phyloP scores from a whole-genome alignment of 2,113 vertebrate species.

The Pelecanoides urinatrix region DNA sequence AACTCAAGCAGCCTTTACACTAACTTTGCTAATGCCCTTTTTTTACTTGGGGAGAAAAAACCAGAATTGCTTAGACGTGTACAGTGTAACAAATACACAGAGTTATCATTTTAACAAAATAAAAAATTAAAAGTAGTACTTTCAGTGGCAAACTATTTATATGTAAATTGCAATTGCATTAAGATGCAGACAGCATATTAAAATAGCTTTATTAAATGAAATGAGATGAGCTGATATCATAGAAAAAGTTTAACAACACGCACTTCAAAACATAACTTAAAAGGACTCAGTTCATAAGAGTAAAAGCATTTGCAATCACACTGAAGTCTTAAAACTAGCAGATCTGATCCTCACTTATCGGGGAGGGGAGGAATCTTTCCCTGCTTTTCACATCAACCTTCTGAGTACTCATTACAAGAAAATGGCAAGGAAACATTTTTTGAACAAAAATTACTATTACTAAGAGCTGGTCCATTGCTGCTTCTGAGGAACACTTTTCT shows the following conservation, averaged over 20 bases:
- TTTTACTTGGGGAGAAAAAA: neutral
- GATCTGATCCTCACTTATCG: neutral
- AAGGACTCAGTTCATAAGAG: neutral
- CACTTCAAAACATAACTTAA: neutral
- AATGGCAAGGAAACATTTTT: neutral
- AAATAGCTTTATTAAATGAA: slow-evolving; percentile 9
- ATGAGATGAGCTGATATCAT: neutral
- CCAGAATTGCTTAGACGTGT: neutral
- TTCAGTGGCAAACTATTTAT: neutral
- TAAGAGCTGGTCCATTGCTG: neutral
- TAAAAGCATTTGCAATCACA: neutral
- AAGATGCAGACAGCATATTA: neutral
- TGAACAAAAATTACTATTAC: neutral
- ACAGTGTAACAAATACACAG: neutral
- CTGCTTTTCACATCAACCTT: neutral
- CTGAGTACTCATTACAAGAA: neutral
- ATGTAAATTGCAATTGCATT: neutral
- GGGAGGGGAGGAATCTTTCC: neutral
- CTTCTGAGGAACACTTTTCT: neutral
- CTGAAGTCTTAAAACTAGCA: neutral
- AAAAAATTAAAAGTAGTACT: neutral
- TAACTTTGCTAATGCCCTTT: neutral
- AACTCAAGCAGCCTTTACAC: neutral
- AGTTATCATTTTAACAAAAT: neutral
- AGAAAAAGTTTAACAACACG: neutral